Percentiles rank a stretch among this genome's conserved stretches.
Conservation (phyloP, 2,888 invertebrate species). For the Agrochola litura region DNA sequence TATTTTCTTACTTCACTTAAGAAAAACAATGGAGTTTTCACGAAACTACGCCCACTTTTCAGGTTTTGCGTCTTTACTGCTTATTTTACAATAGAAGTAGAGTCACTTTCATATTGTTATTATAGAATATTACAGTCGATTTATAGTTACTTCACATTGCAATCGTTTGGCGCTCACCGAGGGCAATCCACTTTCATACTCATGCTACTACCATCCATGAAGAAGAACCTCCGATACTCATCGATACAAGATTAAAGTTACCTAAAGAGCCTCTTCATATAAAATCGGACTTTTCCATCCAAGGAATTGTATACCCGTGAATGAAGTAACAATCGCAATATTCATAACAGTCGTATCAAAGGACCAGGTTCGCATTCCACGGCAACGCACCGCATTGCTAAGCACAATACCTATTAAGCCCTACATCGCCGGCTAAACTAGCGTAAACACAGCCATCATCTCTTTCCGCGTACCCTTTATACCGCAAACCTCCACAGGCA, state of each 20-base stretch:
- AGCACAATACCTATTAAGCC: slow-evolving; percentile 56
- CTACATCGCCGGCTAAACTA: slow-evolving; percentile 47
- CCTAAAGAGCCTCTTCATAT: not conserved
- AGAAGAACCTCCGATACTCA: not conserved
- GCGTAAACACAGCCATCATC: slow-evolving; percentile 49
- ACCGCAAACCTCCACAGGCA: slow-evolving; percentile 54
- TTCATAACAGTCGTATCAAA: slow-evolving; percentile 57
- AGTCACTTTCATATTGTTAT: slow-evolving; percentile 4
- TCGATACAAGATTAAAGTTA: slow-evolving; percentile 2
- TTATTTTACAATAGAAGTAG: slow-evolving; percentile 23
- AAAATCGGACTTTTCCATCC: slow-evolving; percentile 1
- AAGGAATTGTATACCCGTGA: slow-evolving; percentile 39
- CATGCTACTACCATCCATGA: not conserved
- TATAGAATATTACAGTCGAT: slow-evolving; percentile 23
- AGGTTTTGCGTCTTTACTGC: slow-evolving; percentile 29
- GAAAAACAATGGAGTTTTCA: slow-evolving; percentile 59
- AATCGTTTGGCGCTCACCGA: not conserved
- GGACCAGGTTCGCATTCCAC: slow-evolving; percentile 52
- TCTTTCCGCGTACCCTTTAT: slow-evolving; percentile 57
- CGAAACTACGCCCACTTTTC: slow-evolving; percentile 44
- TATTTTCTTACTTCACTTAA: slow-evolving; percentile 53
- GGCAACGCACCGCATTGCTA: slow-evolving; percentile 41
- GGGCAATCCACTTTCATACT: not conserved
- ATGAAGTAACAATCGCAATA: slow-evolving; percentile 53
- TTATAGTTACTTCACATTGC: slow-evolving; percentile 8